Evolutionary conservation across 2,113 vertebrate genomes (phyloP).

Genomic region (Oreotragus oreotragus): DNA sequence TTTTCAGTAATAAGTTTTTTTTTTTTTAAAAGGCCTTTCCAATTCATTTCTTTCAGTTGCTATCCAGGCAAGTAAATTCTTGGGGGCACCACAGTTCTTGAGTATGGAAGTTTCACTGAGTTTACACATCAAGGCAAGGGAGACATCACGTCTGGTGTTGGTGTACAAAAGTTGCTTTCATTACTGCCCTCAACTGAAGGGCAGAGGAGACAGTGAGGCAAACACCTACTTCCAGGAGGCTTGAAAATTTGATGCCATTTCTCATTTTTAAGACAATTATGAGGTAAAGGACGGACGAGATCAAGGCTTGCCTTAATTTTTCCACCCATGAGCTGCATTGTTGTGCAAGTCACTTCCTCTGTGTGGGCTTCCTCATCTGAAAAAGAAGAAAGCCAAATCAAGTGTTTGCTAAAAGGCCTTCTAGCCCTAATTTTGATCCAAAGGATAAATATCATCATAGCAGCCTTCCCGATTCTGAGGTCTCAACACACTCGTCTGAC

Average conservation of each 20-base stretch:
- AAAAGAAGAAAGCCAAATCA: conserved; percentile 31
- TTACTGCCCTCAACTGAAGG: not conserved
- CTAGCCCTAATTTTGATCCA: not conserved
- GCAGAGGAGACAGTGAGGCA: not conserved
- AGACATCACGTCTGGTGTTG: not conserved
- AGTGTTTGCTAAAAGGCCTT: not conserved
- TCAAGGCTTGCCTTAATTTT: conserved; percentile 29
- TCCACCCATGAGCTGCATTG: not conserved
- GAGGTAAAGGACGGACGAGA: conserved; percentile 20
- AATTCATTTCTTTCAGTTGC: not conserved
- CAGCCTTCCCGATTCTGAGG: not conserved
- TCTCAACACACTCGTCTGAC: not conserved
- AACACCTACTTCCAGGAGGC: not conserved
- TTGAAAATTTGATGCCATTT: conserved; percentile 9
- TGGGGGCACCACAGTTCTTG: not conserved
- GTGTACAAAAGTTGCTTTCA: not conserved
- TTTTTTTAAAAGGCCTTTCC: not conserved
- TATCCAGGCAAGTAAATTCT: not conserved
- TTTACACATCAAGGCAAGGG: not conserved
- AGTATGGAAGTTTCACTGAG: not conserved
- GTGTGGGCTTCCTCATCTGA: conserved; percentile 36
- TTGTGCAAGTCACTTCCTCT: conserved; percentile 50
- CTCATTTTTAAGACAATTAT: not conserved
- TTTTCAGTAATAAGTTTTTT: not conserved
- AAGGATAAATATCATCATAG: not conserved